Conservation (phyloP, 2,888 invertebrate species). For the Hyalella azteca region DNA sequence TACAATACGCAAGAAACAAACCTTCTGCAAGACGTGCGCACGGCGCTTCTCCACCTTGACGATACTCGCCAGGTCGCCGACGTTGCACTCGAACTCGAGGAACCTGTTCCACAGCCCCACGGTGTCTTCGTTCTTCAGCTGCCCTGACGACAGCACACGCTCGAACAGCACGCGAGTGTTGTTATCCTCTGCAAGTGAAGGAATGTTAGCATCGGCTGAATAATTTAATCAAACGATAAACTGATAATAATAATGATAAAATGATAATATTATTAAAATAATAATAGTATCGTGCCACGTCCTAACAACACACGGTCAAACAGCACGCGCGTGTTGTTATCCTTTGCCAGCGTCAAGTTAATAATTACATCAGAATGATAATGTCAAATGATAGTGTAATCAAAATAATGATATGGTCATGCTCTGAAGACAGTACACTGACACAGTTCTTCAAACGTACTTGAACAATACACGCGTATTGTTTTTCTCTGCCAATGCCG, state of each 20-base stretch:
- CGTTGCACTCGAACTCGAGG: slow-evolving; percentile 97
- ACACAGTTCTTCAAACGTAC: no score
- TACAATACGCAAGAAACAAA: no score
- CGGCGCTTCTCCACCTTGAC: slow-evolving; percentile 95
- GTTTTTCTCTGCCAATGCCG: slow-evolving; percentile 83
- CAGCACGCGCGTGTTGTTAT: slow-evolving; percentile 98
- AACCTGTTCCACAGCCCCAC: slow-evolving; percentile 98
- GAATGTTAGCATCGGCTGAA: not conserved
- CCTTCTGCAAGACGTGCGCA: slow-evolving; percentile 87
- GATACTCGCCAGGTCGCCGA: slow-evolving; percentile 95
- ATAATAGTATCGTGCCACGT: no score
- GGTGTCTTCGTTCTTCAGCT: slow-evolving; percentile 68
- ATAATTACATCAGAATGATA: no score
- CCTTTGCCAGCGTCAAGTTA: no score
- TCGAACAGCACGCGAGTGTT: slow-evolving; percentile 99
- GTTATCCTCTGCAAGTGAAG: slow-evolving; percentile 83
- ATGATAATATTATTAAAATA: slow-evolving; percentile 29
- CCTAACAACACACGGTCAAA: slow-evolving; percentile 95
- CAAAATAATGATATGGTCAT: no score
- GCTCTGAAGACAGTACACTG: slow-evolving; percentile 92
- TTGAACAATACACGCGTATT: slow-evolving; percentile 98
- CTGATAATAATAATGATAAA: no score
- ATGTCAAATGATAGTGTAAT: no score
- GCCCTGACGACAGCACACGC: slow-evolving; percentile 90
- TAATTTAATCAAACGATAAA: no score